phyloP scores from a whole-genome alignment of 2,113 vertebrate genomes.

The Caracal caracal region DNA sequence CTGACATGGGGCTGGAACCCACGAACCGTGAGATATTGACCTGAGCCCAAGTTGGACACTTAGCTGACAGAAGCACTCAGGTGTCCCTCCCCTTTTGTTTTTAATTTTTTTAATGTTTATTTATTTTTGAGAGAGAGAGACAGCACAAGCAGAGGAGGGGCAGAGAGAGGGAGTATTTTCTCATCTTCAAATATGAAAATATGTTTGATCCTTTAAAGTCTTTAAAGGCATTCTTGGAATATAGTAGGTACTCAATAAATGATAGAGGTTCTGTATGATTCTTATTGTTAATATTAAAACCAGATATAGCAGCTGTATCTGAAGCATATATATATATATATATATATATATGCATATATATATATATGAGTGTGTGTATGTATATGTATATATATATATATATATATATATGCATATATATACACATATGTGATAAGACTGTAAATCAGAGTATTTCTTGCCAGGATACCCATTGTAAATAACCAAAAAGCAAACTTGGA shows the following conservation, averaged over 20 bases:
- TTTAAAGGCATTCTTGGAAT: background rate
- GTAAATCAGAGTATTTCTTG: background rate
- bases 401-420: background rate
- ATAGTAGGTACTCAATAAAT: background rate
- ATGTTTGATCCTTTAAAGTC: background rate
- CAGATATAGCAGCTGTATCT: background rate
- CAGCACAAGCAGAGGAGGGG: too few species aligned
- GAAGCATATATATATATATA: background rate
- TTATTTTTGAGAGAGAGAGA: too few species aligned
- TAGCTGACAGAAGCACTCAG: too few species aligned
- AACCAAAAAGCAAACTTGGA: background rate
- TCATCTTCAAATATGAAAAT: slow-evolving; percentile 21
- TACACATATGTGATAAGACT: background rate
- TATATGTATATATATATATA: background rate
- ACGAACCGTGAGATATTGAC: too few species aligned
- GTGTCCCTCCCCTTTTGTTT: too few species aligned
- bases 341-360: background rate
- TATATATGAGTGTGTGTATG: background rate
- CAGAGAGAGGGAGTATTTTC: background rate
- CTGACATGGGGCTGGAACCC: too few species aligned
- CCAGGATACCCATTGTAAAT: background rate
- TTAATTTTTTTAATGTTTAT: too few species aligned
- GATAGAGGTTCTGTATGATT: background rate
- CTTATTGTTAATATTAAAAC: slow-evolving; percentile 12
- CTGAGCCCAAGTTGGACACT: too few species aligned